Conservation (phyloP, 2,113 vertebrate genomes). For the Marcusenius ussheri region DNA sequence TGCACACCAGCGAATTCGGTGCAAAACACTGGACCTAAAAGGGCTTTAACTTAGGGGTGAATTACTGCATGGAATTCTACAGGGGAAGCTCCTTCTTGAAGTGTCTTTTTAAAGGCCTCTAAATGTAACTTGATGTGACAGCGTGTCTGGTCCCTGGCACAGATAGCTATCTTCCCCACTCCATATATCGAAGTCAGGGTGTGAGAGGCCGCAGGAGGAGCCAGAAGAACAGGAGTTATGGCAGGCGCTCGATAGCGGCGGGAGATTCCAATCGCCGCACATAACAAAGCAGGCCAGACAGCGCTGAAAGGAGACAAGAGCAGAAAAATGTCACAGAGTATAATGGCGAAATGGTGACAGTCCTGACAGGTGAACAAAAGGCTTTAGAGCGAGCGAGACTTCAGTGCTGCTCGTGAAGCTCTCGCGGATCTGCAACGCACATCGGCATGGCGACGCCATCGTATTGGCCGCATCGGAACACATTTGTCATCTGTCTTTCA, state of each 20-base stretch:
- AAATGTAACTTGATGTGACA: not conserved
- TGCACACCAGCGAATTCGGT: not conserved
- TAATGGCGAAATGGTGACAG: not conserved
- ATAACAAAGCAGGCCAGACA: not conserved
- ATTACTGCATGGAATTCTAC: not conserved
- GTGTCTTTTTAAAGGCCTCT: not conserved
- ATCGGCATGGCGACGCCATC: not conserved
- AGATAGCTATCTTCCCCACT: slow-evolving; percentile 8
- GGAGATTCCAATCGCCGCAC: slow-evolving; percentile 6
- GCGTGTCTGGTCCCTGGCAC: not conserved
- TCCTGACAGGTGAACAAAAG: slow-evolving; percentile 15
- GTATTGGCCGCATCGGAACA: not conserved
- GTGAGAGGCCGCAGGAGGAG: not conserved
- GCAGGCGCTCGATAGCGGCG: not conserved
- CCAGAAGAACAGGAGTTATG: not conserved
- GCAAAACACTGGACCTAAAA: not conserved
- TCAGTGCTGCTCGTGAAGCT: not conserved
- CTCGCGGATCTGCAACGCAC: not conserved
- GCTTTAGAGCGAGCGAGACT: not conserved
- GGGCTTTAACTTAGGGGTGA: not conserved
- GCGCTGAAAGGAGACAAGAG: not conserved
- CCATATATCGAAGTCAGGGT: not conserved
- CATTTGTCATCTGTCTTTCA: not conserved
- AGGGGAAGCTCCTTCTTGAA: not conserved
- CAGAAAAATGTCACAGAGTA: not conserved